Evolutionary conservation across 2,113 vertebrate species (phyloP), one percentile per base, ranked within the genome.

Genomic region (Paedocypris sp.): DNA sequence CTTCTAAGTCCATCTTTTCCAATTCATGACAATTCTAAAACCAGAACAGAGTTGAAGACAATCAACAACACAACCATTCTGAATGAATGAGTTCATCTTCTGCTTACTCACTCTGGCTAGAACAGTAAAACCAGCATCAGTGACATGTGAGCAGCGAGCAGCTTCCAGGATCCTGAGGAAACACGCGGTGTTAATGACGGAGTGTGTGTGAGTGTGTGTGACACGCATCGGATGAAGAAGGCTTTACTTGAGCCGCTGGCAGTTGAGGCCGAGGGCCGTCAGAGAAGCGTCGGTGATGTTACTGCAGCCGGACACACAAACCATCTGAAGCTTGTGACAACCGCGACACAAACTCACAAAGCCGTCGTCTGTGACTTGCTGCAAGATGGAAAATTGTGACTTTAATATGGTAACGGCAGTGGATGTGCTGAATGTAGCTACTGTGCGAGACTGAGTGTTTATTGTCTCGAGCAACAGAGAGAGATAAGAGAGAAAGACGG

Each of bases 281-380:
- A 99, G 76, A 80, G 97, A 94, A 85, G 95, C 92, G 53, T 99
- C 95, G 26, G 94, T 97, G 77, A 99, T 97, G 82, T 94, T 97
- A 82, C 85, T 91, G 78, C 95, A 99, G 80, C 94, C 94, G 1
- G 95, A 98, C 33, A 97, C 91, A 36, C 93, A 98, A 39, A 99
- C 84, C 54, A 94, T 98, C 77, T 97, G 95, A 67, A 99, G 77
- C 69, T 91, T 93, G 85, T 92, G 94, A 73, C 94, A 97, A 49
- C 93, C 94, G 73, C 95, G 90, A 76, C 95, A 99, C 79, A 99
- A 96, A 52, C 91, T 98, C 78, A 98, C 95, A 73, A 99, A 91
- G 53, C 95, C 95, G 5, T 99, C 95, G n/a, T 99, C 95, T 73
- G 94, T 97, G 82, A 99, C 93, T 86, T 97, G 95, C 95, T 99